These are phyloP conservation scores for Trisateles emortualis DNA, from an alignment of 2,888 invertebrate species.

Conservation along the genomic window DNA sequence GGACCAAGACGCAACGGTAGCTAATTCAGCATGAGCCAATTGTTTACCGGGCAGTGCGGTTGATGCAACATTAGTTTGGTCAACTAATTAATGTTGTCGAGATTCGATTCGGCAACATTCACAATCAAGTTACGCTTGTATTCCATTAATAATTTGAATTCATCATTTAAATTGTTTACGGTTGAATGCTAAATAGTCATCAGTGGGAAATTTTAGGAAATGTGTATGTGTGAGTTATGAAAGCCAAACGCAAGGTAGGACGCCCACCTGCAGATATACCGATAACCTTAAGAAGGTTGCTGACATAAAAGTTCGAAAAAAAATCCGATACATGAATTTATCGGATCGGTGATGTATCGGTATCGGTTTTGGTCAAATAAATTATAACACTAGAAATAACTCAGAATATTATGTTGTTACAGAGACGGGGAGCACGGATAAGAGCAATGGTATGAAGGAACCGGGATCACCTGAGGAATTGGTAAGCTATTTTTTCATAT, in stretches of 20 bases:
- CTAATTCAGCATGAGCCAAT: not conserved
- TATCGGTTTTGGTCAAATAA: not conserved
- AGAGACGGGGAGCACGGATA: conserved; percentile 90
- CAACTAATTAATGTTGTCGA: conserved; percentile 26
- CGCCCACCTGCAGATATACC: too few relatives aligned
- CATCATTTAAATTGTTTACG: conserved; percentile 15
- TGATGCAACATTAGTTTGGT: conserved; percentile 16
- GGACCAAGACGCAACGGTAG: too few relatives aligned
- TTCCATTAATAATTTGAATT: conserved; percentile 21
- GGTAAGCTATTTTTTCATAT: conserved; percentile 86
- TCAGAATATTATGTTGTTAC: conserved; percentile 68
- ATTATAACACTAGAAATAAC: too few relatives aligned
- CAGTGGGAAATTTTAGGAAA: too few relatives aligned
- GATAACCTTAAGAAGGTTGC: too few relatives aligned
- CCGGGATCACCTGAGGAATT: conserved; percentile 94
- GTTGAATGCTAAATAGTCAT: not conserved
- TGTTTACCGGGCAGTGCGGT: conserved; percentile 9
- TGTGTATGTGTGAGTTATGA: too few relatives aligned
- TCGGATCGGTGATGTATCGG: not conserved
- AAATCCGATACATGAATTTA: too few relatives aligned
- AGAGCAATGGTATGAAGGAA: conserved; percentile 95
- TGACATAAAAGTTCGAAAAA: too few relatives aligned
- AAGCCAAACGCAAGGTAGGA: too few relatives aligned
- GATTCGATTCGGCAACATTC: conserved; percentile 22
- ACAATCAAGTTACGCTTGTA: not conserved